Conservation (phyloP, 2,797 vertebrate species). For the Petrocephalus sullivani region DNA sequence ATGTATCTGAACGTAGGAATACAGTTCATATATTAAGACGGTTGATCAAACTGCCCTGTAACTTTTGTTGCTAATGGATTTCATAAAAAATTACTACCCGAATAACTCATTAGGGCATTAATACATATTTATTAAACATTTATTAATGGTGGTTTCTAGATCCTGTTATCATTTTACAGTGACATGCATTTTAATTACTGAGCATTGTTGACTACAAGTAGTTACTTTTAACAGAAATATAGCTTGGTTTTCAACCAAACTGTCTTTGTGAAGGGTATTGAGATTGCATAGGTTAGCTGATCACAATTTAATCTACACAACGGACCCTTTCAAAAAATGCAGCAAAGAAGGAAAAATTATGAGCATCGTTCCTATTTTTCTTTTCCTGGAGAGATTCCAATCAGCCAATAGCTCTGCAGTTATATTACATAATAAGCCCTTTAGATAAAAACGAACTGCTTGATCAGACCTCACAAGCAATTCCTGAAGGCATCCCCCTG, state of each 20-base stretch:
- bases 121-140: neutral
- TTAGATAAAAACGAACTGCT: conserved; percentile 13
- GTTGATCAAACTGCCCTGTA: neutral
- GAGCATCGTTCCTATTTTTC: neutral
- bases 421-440: neutral
- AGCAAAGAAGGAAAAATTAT: neutral
- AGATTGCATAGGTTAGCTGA: neutral
- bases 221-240: neutral
- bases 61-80: neutral
- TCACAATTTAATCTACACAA: neutral
- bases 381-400: neutral
- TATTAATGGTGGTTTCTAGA: neutral
- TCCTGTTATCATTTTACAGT: neutral
- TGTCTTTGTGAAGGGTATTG: neutral
- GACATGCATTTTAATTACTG: conserved; percentile 10
- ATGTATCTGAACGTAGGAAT: neutral
- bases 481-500: neutral
- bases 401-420: neutral
- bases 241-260: neutral
- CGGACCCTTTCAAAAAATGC: neutral
- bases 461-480: conserved; percentile 13
- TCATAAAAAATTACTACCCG: neutral
- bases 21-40: neutral
- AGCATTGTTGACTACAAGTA: neutral
- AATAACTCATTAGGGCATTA: neutral